Evolutionary conservation across 2,797 vertebrate genomes (phyloP).

Genomic region (Falco biarmicus): DNA sequence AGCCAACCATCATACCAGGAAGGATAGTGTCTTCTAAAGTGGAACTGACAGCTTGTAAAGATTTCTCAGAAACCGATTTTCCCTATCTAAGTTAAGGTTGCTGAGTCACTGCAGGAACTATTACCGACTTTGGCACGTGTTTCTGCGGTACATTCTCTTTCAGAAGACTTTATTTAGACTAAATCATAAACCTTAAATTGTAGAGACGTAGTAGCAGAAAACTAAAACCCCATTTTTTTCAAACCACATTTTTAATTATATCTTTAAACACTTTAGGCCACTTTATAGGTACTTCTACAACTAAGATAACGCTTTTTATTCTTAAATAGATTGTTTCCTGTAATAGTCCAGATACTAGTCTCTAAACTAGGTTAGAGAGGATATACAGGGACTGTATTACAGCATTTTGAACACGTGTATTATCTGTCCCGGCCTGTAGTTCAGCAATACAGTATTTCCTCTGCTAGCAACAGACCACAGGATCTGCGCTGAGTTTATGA

Average conservation of each 20-base stretch:
- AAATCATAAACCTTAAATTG: background rate
- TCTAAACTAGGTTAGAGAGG: background rate
- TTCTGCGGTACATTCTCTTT: background rate
- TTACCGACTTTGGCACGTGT: background rate
- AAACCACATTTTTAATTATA: background rate
- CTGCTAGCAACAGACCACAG: background rate
- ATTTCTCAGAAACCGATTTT: constrained; percentile 9
- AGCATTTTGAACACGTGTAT: background rate
- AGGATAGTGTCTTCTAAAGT: constrained; percentile 13
- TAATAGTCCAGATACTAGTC: background rate
- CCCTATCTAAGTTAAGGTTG: background rate
- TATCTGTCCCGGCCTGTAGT: background rate
- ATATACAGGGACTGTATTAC: background rate
- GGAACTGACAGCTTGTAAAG: constrained; percentile 9
- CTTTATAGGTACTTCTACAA: background rate
- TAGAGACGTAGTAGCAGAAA: background rate
- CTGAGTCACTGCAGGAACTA: constrained; percentile 1
- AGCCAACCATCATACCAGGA: background rate
- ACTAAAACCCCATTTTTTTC: rapidly evolving
- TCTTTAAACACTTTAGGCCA: background rate
- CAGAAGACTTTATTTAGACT: background rate
- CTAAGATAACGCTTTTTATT: background rate
- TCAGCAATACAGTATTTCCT: background rate
- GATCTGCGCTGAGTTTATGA: background rate
- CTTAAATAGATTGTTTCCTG: background rate